A percentile compares a stretch with the other conserved stretches of the same genome.
Evolutionary conservation across 2,888 invertebrate species (phyloP).

Genomic region (Galerucella nymphaeae): DNA sequence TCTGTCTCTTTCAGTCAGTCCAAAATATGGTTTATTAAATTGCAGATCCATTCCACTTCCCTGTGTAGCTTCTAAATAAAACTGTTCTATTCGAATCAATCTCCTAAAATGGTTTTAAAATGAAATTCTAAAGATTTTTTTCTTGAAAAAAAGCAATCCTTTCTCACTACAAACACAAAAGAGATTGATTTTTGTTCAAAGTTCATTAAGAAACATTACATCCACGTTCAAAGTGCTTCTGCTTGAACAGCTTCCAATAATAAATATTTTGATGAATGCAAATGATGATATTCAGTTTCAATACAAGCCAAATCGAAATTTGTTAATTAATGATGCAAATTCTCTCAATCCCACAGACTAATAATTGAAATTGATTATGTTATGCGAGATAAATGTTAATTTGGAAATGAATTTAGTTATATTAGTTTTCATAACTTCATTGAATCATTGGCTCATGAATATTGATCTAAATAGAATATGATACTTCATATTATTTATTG

Average conservation of each 20-base stretch:
- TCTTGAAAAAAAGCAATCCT: neutral
- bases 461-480: too few species aligned
- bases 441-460: too few species aligned
- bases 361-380: slow-evolving; percentile 1
- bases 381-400: neutral
- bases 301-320: neutral
- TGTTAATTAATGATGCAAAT: neutral
- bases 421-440: neutral
- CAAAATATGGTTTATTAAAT: too few species aligned
- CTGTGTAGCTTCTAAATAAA: too few species aligned
- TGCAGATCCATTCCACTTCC: too few species aligned
- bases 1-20: too few species aligned
- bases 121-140: neutral
- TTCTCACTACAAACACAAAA: neutral
- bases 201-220: neutral
- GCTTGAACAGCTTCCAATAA: neutral
- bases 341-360: neutral
- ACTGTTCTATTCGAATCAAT: too few species aligned
- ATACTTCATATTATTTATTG: too few species aligned
- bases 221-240: neutral
- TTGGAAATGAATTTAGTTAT: neutral
- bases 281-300: neutral
- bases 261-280: neutral
- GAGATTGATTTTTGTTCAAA: neutral
- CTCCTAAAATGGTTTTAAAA: neutral